Evolutionary conservation across 2,888 invertebrate species (phyloP), one percentile per base, ranked within the genome.

Genomic region (Drosophila mayaguana): DNA sequence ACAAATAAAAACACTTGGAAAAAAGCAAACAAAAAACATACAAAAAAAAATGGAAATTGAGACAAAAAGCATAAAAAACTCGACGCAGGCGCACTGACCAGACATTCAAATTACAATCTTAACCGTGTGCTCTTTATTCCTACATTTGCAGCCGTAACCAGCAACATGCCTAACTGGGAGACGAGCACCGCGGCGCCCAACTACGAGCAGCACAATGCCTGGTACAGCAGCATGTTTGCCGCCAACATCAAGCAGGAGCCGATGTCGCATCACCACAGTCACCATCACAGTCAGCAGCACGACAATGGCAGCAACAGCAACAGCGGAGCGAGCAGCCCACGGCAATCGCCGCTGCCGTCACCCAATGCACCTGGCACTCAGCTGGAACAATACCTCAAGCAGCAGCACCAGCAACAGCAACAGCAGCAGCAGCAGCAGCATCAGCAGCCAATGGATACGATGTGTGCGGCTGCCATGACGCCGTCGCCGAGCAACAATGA

Each of bases 111-210:
- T 56, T 12, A 53, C 38, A 40, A 12, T 38, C 25, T 32, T 61
- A 61, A 71, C 53, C 59, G 60, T 61, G 45, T 67, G 46, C 32
- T 56, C 45, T 43, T 59, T 66, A 64, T 60, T 54, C 34, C 69
- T 57, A 62, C 51, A 48, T 22, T 69, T 73, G 36, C 73, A 86
- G 89, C 73, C 76, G 75, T 66, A 38, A 51, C 57, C 59, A 61
- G 38, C 75, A 91, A 78, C 56, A 93, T 93, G 93, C 92, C 92
- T 78, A 92, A 91, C 82, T 92, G 92, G 92, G 92, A 92, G 74
- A 87, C 90, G 56, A 83, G 91, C 80, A 88, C 91, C 66, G 80
- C 90, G 61, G 83, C 90, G 43, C 89, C 90, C 68, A 92, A 90
- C 78, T 92, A 92, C 56, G 91, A 92, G 72, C 92, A 92, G 69